Conservation (phyloP, 1,140 invertebrate species). For the roundworm (Caenorhabditis elegans) region DNA sequence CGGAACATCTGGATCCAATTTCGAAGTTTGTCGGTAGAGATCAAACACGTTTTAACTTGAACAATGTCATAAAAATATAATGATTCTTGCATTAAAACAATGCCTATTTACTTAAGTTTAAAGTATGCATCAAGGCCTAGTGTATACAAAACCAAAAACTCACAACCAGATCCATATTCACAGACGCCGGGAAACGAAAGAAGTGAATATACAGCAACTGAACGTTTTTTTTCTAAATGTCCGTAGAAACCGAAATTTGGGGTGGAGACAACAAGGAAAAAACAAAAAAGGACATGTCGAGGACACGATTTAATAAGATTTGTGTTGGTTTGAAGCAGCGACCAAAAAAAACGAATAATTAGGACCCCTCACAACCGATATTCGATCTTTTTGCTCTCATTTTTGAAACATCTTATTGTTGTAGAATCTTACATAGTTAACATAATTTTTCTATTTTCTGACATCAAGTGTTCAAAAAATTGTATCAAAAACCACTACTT, state of each 20-base stretch:
- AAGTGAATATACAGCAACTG: neutral
- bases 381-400: constrained; percentile 2
- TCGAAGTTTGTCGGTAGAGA: no score
- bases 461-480: neutral
- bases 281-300: neutral
- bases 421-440: no score
- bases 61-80: no score
- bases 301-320: neutral
- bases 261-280: neutral
- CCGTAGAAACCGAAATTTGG: neutral
- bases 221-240: neutral
- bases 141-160: no score
- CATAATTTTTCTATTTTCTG: neutral
- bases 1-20: constrained; percentile 26
- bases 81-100: no score
- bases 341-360: neutral
- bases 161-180: neutral
- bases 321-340: neutral
- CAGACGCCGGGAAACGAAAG: neutral
- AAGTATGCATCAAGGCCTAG: no score
- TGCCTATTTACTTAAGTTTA: no score
- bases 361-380: neutral
- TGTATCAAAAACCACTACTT: neutral
- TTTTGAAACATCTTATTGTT: neutral
- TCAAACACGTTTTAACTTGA: no score